Base-by-base conservation (phyloP, 1,140 invertebrate genomes). In the Eufriesea mexicana region DNA sequence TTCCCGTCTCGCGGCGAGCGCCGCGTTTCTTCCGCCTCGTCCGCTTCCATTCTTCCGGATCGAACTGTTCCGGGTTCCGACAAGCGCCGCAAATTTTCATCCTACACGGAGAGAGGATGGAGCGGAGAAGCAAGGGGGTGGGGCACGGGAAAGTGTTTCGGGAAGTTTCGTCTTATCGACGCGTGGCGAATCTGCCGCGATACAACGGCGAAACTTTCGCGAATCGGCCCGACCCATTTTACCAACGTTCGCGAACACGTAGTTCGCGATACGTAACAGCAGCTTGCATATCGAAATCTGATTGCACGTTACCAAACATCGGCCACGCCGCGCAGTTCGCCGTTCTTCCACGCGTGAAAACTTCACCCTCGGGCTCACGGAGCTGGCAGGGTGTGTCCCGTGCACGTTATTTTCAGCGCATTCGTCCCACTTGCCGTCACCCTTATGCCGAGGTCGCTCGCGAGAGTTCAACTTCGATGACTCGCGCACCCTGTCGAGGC, bases 201-300 rank as follows among this genome's bases (percentile, higher is more conserved):
- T n/a, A 35, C 35, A 25, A 42, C 28, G 61, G 9, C 6, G 54
- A 59, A 59, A 73, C 35, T 77, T 66, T 77, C 28, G 49, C 14
- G 62, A 45, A 66, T 77, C 62, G 61, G 42, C 61, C 61, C 25
- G 75, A 51, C 75, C 62, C 23, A 67, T 23, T 67, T 77, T 35
- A 64, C 20, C 61, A 42, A 51, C 47, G 47, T 35, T 64, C 47
- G 20, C 28, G 54, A 8, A 42, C 70, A 25, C 47, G 74, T 72
- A 72, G 45, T 61, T 74, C 18, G 54, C 20, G 10, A 25, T 18
- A 73, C 10, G 47, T 64, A 45, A 23, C 23, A n/a, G 16, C 25
- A n/a, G 72, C 47, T 9, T 51, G 74, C 74, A 66, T 76, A 66
- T 49, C 42, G 74, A 66, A 64, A 76, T 47, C 47, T 76, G 74